Evolutionary conservation across 2,888 invertebrate genomes (phyloP), one percentile per base, ranked within the genome.

Genomic region (Drosophila gaucha): DNA sequence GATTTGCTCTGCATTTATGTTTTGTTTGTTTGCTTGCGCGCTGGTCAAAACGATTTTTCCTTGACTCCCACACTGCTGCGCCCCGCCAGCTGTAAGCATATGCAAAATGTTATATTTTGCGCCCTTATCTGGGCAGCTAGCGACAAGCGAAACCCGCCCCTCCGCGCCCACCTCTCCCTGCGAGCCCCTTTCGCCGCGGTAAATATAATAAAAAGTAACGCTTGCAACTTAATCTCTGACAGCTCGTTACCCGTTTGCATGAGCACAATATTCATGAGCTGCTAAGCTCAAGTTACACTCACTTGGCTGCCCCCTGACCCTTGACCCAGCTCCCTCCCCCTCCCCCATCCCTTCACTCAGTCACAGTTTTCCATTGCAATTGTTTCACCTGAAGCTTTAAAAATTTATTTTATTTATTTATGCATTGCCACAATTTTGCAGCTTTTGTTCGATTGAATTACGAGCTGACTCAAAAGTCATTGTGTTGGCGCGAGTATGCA

Each of bases 211-310:
- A 87, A 85, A 85, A 89, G 83, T 79, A 89, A 89, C 78, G 75
- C 88, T 78, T 76, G 88, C 86, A 85, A 87, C 89, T 89, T 89
- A 87, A 89, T 87, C 89, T 88, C 89, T 82, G 89, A 87, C 86
- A 89, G 88, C 86, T 88, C 80, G 80, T 85, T 86, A 83, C 88
- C 86, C 78, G 86, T 82, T 83, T 85, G 78, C 83, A 83, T 89
- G 80, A 85, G 89, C 87, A 73, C 89, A 78, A 88, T 88, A 86
- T 89, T 86, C 86, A 86, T 86, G 89, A 89, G 89, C 87, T 86
- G 89, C 85, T 84, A 85, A 85, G 89, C 84, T 85, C 86, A 79
- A 89, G 88, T 85, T 89, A 88, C 88, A 79, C 83, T 80, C 76
- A 71, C 71, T 71, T 89, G 74, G 55, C 55, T 43, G 16, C 14